These are phyloP conservation scores for Papilio dardanus DNA, from an alignment of 1,140 invertebrate species.

Conservation along the genomic window DNA sequence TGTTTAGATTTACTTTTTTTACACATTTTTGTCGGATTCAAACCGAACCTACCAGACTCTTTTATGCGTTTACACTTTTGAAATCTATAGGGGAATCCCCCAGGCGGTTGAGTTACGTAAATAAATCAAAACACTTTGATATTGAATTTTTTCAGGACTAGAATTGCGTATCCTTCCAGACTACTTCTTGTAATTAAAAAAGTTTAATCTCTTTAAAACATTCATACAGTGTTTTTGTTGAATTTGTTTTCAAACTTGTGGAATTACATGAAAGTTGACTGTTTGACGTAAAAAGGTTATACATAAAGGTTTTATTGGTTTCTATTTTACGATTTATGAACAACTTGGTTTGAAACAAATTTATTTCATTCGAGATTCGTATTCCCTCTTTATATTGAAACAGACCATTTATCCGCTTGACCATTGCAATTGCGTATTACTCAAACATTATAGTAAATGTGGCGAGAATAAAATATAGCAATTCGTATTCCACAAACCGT, in stretches of 20 bases:
- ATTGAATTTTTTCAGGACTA: conserved; percentile 12
- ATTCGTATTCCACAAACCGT: conserved; percentile 70
- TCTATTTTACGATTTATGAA: neutral
- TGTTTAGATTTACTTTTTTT: conserved; percentile 40
- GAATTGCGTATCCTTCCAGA: conserved; percentile 5
- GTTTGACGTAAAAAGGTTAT: no score
- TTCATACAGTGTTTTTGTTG: neutral
- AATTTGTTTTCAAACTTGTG: neutral
- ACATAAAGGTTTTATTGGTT: neutral
- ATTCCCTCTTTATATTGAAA: no score
- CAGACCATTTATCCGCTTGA: neutral
- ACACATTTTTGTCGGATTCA: conserved; percentile 25
- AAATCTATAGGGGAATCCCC: conserved; percentile 24
- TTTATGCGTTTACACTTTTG: conserved; percentile 32
- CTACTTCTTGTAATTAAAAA: conserved; percentile 16
- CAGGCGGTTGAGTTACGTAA: conserved; percentile 23
- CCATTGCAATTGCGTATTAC: conserved; percentile 52
- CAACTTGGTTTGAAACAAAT: neutral
- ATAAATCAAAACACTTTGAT: conserved; percentile 27
- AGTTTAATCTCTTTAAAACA: neutral
- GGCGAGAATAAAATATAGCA: conserved; percentile 80
- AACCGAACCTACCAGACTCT: conserved; percentile 30
- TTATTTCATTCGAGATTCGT: neutral
- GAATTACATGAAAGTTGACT: neutral
- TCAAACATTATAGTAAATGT: conserved; percentile 71